Base-by-base conservation (phyloP, 2,888 invertebrate species). In the Cheiracanthium punctorium region DNA sequence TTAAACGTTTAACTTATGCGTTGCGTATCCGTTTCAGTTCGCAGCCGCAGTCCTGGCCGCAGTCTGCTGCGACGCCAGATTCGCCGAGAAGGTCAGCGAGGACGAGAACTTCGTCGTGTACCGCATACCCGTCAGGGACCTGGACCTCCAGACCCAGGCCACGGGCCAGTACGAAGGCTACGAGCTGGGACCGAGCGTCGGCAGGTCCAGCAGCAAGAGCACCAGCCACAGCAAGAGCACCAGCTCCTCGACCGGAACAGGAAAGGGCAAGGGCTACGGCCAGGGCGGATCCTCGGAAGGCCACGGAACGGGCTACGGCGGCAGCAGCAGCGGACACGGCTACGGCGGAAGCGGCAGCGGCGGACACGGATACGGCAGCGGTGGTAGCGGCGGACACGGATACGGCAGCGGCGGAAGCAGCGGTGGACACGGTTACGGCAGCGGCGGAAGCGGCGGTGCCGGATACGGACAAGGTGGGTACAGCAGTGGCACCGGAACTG, bases 51-150 rank as follows among this genome's bases (percentile, higher is more conserved):
- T 72, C 10, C 8, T 80, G 33, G 10, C 20, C 8, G 77, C 71
- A 48, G 30, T 41, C 5, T 20, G 30, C 1, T 43, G 28, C 30
- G 12, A 67, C 8, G 81, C 87, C n/a, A 48, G 58, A 30, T n/a
- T 87, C 28, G 87, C 87, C 17, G 87, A 87, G 33, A 87, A 87
- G 52, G 81, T 87, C 8, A 87, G 87, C 43, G 87, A 87, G 20
- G 87, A 87, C 8, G 87, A 87, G 8, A 37, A 87, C 67, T 87
- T 87, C 29, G 81, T 87, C 10, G 87, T 87, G 0, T 87, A 87
- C 73, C 48, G 87, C 0, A 87, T 87, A 14, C 87, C 87, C 17
- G 81, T 87, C 1, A 37, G 52, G 14, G 58, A 69, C 10, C n/a
- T 86, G 37, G 87, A 87, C 20, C 48, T 86, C 1, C 86, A 86